These are phyloP conservation scores for Diadegma fenestrale DNA, from an alignment of 2,888 invertebrate genomes.

Conservation along the genomic window DNA sequence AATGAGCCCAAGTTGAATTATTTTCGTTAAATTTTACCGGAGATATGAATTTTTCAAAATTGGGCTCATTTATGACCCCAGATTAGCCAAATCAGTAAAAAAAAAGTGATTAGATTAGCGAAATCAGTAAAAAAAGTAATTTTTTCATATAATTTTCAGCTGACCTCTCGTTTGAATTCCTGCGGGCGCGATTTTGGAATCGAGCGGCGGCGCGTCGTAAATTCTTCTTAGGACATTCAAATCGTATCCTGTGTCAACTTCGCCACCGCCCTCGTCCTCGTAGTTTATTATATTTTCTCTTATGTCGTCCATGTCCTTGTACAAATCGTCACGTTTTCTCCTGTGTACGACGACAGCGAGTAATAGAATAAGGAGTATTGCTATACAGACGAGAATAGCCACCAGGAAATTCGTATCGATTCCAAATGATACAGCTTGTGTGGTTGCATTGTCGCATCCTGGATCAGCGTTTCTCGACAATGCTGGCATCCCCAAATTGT, in stretches of 20 bases:
- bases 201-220: constrained; percentile 87
- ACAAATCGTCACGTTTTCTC: constrained; percentile 93
- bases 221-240: constrained; percentile 91
- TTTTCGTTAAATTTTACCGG: too few species aligned
- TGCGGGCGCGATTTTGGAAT: constrained; percentile 85
- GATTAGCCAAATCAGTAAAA: too few species aligned
- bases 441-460: constrained; percentile 90
- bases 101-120: too few species aligned
- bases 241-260: constrained; percentile 97
- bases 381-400: constrained; percentile 95
- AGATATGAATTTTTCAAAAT: too few species aligned
- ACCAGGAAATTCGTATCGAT: constrained; percentile 95
- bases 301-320: constrained; percentile 97
- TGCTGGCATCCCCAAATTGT: constrained; percentile 94
- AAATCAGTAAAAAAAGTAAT: too few species aligned
- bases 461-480: constrained; percentile 90
- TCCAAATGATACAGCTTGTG: constrained; percentile 92
- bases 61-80: too few species aligned
- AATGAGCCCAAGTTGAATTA: too few species aligned
- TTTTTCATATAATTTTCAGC: too few species aligned
- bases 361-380: constrained; percentile 93
- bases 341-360: constrained; percentile 96
- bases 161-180: constrained; percentile 86
- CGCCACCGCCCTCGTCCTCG: constrained; percentile 99
- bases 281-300: constrained; percentile 99